Percentiles rank a stretch among this genome's conserved stretches.
These are phyloP conservation scores for Idaea dimidiata DNA, from an alignment of 2,888 invertebrate genomes.

Conservation along the genomic window DNA sequence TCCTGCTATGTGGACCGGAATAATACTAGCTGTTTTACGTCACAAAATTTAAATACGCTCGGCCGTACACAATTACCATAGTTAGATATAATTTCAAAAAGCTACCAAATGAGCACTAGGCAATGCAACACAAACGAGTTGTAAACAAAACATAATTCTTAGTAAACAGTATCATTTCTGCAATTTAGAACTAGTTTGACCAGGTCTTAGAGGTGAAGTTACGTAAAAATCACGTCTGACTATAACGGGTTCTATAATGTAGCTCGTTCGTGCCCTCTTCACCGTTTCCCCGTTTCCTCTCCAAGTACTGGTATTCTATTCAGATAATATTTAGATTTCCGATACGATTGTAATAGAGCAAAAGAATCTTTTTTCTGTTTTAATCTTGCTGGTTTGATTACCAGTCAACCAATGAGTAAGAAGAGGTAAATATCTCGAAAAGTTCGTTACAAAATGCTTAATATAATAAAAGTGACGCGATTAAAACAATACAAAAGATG, in stretches of 20 bases:
- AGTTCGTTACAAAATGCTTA: too few species aligned
- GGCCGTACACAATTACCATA: not conserved
- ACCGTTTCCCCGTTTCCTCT: not conserved
- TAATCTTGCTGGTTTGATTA: too few species aligned
- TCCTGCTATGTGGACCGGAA: not conserved
- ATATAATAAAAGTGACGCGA: too few species aligned
- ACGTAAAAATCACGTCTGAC: not conserved
- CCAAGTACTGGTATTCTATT: too few species aligned
- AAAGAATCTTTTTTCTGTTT: too few species aligned
- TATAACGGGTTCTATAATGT: not conserved
- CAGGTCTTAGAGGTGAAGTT: not conserved
- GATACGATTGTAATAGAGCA: not conserved
- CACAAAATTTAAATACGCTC: not conserved
- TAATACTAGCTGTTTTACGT: not conserved
- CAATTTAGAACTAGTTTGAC: not conserved
- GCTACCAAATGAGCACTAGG: not conserved
- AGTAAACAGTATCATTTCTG: not conserved
- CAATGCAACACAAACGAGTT: not conserved
- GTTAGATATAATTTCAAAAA: too few species aligned
- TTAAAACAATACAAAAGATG: too few species aligned
- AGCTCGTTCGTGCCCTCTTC: not conserved
- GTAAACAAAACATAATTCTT: not conserved
- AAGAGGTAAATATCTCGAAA: too few species aligned
- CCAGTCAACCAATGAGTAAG: too few species aligned
- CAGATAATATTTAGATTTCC: not conserved